Evolutionary conservation across 2,888 invertebrate species (phyloP).

Genomic region (Coelinius sp.): DNA sequence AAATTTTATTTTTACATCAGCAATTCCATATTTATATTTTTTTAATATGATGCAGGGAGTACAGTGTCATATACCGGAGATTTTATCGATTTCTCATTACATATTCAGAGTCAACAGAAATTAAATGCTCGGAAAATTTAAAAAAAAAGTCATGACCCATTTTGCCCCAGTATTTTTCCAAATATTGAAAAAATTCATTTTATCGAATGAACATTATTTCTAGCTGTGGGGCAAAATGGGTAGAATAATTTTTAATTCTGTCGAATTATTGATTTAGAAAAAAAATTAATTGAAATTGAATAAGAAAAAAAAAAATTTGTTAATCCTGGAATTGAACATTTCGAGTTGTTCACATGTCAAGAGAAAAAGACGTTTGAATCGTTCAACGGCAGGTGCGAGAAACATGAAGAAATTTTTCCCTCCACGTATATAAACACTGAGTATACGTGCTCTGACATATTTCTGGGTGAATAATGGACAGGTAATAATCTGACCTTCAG

Average conservation of each 20-base stretch:
- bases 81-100: background rate
- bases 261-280: too few relatives aligned
- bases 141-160: too few relatives aligned
- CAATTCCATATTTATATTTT: background rate
- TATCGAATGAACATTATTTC: too few relatives aligned
- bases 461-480: constrained; percentile 7
- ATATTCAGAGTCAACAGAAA: background rate
- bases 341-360: too few relatives aligned
- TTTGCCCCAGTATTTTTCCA: too few relatives aligned
- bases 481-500: background rate
- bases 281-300: too few relatives aligned
- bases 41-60: background rate
- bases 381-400: constrained; percentile 63
- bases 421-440: constrained; percentile 48
- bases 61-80: background rate
- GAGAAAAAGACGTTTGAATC: constrained; percentile 36
- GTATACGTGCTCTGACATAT: constrained; percentile 19
- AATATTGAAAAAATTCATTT: too few relatives aligned
- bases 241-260: too few relatives aligned
- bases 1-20: constrained; percentile 2
- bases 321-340: too few relatives aligned
- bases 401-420: constrained; percentile 49
- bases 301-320: too few relatives aligned
- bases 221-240: too few relatives aligned
- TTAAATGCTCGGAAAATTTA: too few relatives aligned